phyloP scores from a whole-genome alignment of 2,797 vertebrate genomes.

The Bradypodion pumilum region DNA sequence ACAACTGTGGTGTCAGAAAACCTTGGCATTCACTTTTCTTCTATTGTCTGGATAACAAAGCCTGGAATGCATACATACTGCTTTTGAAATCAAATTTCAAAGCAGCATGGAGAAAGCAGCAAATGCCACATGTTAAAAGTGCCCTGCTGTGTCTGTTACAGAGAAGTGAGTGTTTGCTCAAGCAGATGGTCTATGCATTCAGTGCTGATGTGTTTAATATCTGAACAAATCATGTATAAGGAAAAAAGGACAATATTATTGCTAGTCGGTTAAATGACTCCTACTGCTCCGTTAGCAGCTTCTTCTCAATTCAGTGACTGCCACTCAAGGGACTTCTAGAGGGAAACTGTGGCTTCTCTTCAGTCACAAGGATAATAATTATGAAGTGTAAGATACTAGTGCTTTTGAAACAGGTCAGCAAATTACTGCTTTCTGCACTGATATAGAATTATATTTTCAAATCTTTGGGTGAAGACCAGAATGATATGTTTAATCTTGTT shows the following conservation, averaged over 20 bases:
- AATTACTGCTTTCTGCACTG: background rate
- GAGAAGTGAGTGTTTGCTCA: background rate
- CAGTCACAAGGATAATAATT: background rate
- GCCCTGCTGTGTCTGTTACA: background rate
- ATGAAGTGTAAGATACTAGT: background rate
- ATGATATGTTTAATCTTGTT: constrained; percentile 28
- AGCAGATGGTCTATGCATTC: background rate
- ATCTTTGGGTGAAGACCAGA: background rate
- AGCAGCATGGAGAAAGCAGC: background rate
- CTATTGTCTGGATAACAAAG: background rate
- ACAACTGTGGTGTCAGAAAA: background rate
- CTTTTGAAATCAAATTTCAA: background rate
- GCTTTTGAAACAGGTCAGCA: constrained; percentile 1
- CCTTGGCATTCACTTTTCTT: background rate
- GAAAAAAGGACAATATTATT: background rate
- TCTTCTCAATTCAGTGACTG: background rate
- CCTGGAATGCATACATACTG: background rate
- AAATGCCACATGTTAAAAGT: background rate
- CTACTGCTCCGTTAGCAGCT: background rate
- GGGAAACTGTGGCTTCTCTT: background rate
- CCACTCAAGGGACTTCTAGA: background rate
- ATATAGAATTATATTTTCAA: background rate
- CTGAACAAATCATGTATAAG: background rate
- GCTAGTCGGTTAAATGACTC: background rate
- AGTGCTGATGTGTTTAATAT: background rate